These are phyloP conservation scores for Eupeodes luniger DNA, from an alignment of 2,888 invertebrate genomes.

Conservation along the genomic window DNA sequence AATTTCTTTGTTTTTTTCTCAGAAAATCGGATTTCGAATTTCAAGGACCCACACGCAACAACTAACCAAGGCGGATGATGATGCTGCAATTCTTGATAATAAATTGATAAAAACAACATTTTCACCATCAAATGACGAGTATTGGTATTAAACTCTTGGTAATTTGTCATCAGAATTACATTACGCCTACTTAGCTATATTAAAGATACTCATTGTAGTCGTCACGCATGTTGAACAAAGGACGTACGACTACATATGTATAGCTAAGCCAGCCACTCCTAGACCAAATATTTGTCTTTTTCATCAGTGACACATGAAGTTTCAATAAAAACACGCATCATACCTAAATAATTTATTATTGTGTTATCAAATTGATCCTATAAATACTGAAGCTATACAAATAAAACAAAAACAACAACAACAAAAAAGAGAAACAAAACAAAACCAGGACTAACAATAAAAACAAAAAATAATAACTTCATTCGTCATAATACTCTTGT, in stretches of 20 bases:
- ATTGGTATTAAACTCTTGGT: neutral
- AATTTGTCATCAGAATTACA: conserved; percentile 25
- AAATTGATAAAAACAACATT: neutral
- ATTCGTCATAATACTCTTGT: neutral
- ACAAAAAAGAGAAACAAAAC: neutral
- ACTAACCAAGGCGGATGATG: neutral
- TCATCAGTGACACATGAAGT: conserved; percentile 10
- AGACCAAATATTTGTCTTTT: conserved; percentile 16
- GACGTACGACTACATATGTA: neutral
- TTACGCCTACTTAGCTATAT: conserved; percentile 14
- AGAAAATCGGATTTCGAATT: neutral
- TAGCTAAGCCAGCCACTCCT: neutral
- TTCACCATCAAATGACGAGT: neutral
- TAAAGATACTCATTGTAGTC: neutral
- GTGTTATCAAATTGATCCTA: conserved; percentile 28
- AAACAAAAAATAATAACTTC: conserved; percentile 47
- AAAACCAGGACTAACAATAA: conserved; percentile 1
- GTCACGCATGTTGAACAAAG: conserved; percentile 6
- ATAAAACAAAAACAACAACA: conserved; percentile 4
- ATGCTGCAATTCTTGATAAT: neutral
- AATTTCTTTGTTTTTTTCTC: neutral
- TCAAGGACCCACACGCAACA: neutral
- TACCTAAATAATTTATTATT: conserved; percentile 33
- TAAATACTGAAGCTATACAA: conserved; percentile 18
- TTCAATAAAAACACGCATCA: conserved; percentile 39